Conservation (phyloP, 2,888 invertebrate species). For the Physocephala rufipes region DNA sequence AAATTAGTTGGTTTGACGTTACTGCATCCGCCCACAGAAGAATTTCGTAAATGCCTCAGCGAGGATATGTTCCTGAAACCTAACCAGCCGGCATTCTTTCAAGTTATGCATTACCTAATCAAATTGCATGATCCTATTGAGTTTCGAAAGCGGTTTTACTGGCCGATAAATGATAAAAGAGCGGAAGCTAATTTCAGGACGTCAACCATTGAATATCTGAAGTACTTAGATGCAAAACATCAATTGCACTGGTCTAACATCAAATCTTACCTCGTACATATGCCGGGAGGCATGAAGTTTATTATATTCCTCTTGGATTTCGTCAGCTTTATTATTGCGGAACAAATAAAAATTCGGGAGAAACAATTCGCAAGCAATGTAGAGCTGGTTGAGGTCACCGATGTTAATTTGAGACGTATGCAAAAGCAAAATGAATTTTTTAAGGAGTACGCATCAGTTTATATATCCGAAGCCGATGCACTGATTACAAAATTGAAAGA, state of each 20-base stretch:
- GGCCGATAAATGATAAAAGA: slow-evolving; percentile 64
- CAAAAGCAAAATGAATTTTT: slow-evolving; percentile 50
- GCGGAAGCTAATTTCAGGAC: slow-evolving; percentile 61
- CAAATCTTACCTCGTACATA: slow-evolving; percentile 62
- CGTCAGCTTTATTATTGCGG: slow-evolving; percentile 57
- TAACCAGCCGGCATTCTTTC: slow-evolving; percentile 62
- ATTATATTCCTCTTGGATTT: slow-evolving; percentile 60
- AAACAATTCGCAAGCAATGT: slow-evolving; percentile 46
- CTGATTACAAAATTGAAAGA: slow-evolving; percentile 47
- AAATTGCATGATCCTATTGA: slow-evolving; percentile 60
- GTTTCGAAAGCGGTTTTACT: slow-evolving; percentile 64
- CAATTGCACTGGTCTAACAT: slow-evolving; percentile 59
- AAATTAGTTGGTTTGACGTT: slow-evolving; percentile 55
- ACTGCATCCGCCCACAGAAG: slow-evolving; percentile 55
- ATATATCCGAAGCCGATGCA: slow-evolving; percentile 51
- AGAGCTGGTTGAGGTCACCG: slow-evolving; percentile 37
- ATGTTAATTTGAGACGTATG: slow-evolving; percentile 49
- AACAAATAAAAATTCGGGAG: slow-evolving; percentile 57
- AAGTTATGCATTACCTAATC: slow-evolving; percentile 63
- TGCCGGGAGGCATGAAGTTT: slow-evolving; percentile 65
- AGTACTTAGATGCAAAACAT: slow-evolving; percentile 61
- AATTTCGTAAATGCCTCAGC: slow-evolving; percentile 53
- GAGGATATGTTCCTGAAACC: slow-evolving; percentile 65
- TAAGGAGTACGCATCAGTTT: slow-evolving; percentile 57
- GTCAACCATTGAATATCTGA: slow-evolving; percentile 61